Evolutionary conservation across 2,113 vertebrate genomes (phyloP).

Genomic region (Haemorhous mexicanus): DNA sequence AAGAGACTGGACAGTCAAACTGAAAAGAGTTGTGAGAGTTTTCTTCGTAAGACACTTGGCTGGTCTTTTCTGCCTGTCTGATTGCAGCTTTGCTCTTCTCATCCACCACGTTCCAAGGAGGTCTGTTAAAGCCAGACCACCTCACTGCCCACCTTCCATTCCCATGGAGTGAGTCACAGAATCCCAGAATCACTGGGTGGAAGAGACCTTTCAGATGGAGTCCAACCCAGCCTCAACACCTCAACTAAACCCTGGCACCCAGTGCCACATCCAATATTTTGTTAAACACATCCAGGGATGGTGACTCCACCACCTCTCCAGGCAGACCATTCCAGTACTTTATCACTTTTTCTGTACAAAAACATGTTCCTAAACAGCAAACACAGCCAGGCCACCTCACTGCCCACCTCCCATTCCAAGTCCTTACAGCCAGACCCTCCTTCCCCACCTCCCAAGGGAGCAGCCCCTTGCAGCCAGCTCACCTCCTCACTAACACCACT

Average conservation of each 20-base stretch:
- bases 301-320: fast-evolving
- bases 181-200: neutral
- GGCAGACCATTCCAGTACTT: neutral
- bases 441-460: neutral
- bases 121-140: neutral
- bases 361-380: neutral
- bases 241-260: neutral
- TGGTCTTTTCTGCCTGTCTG: neutral
- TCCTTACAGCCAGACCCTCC: neutral
- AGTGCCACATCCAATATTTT: neutral
- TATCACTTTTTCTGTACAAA: neutral
- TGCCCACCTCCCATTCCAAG: neutral
- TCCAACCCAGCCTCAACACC: neutral
- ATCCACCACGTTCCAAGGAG: neutral
- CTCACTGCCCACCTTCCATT: neutral
- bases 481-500: neutral
- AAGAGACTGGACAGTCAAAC: neutral
- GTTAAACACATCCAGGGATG: neutral
- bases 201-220: neutral
- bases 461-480: neutral
- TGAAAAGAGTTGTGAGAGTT: neutral
- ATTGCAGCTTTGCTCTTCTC: neutral
- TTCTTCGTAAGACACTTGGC: neutral
- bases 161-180: neutral
- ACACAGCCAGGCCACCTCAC: neutral